These are phyloP conservation scores for Aphelenchoides besseyi DNA, from an alignment of 1,140 invertebrate genomes.

Conservation along the genomic window DNA sequence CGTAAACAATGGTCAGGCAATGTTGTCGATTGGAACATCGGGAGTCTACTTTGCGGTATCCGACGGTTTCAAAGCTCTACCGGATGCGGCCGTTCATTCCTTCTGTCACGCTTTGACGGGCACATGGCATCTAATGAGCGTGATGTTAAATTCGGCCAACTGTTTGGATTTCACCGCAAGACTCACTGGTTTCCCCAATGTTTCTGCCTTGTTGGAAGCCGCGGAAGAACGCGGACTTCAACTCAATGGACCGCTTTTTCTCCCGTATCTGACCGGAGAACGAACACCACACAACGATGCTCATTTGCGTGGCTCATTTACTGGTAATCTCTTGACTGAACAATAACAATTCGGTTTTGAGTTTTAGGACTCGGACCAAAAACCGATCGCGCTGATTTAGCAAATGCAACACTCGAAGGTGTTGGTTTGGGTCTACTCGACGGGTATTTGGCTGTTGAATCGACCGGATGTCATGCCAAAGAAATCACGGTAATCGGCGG, in stretches of 20 bases:
- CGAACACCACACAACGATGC: constrained; percentile 38
- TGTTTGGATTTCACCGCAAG: constrained; percentile 28
- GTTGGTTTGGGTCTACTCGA: constrained; percentile 29
- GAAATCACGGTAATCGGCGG: constrained; percentile 24
- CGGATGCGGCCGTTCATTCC: constrained; percentile 22
- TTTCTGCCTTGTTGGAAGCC: constrained; percentile 7
- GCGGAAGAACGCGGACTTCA: neutral
- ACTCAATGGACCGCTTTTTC: constrained; percentile 20
- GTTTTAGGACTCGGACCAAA: constrained; percentile 23
- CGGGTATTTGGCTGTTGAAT: constrained; percentile 18
- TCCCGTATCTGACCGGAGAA: constrained; percentile 37
- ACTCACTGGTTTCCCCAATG: neutral
- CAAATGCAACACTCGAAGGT: constrained; percentile 30
- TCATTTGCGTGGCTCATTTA: constrained; percentile 12
- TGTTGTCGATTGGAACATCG: constrained; percentile 33
- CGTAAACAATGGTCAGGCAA: constrained; percentile 21
- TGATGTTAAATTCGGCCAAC: constrained; percentile 25
- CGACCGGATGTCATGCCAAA: neutral
- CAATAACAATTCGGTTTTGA: neutral
- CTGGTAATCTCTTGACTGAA: neutral
- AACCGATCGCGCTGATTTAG: neutral
- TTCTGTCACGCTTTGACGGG: constrained; percentile 28
- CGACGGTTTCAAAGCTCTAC: constrained; percentile 15
- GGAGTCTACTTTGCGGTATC: constrained; percentile 26
- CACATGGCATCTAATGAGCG: constrained; percentile 34